Percentiles rank a stretch among this genome's conserved stretches.
Conservation (phyloP, 2,888 invertebrate species). For the Lagria hirta region DNA sequence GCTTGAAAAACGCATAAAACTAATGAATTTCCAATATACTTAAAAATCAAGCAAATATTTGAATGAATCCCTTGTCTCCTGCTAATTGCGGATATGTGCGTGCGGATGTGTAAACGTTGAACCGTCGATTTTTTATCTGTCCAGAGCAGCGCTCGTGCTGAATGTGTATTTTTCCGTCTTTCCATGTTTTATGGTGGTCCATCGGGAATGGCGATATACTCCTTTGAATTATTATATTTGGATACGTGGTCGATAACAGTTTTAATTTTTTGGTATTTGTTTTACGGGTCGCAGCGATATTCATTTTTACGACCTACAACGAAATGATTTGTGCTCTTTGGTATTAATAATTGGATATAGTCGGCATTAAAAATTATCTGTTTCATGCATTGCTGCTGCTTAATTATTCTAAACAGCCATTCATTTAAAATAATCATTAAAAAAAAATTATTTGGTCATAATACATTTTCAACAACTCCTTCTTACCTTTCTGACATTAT, state of each 20-base stretch:
- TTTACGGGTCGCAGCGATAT: constrained; percentile 22
- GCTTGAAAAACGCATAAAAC: no score
- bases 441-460: no score
- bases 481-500: no score
- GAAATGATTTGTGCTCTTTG: constrained; percentile 19
- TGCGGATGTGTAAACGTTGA: constrained; percentile 26
- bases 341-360: no score
- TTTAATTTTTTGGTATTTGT: constrained; percentile 36
- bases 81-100: constrained; percentile 16
- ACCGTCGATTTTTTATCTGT: constrained; percentile 38
- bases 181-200: constrained; percentile 31
- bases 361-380: no score
- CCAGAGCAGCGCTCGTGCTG: constrained; percentile 34
- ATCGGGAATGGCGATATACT: constrained; percentile 36
- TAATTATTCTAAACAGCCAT: no score
- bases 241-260: constrained; percentile 35
- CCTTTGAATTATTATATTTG: constrained; percentile 39
- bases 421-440: no score
- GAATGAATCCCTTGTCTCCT: constrained; percentile 6
- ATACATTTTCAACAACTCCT: no score
- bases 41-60: no score
- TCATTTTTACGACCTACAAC: constrained; percentile 9
- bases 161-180: constrained; percentile 38
- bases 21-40: no score
- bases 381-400: no score